A percentile compares a stretch with the other conserved stretches of the same genome.
phyloP scores from a whole-genome alignment of 1,140 invertebrate species.

The Luehdorfia chinensis region DNA sequence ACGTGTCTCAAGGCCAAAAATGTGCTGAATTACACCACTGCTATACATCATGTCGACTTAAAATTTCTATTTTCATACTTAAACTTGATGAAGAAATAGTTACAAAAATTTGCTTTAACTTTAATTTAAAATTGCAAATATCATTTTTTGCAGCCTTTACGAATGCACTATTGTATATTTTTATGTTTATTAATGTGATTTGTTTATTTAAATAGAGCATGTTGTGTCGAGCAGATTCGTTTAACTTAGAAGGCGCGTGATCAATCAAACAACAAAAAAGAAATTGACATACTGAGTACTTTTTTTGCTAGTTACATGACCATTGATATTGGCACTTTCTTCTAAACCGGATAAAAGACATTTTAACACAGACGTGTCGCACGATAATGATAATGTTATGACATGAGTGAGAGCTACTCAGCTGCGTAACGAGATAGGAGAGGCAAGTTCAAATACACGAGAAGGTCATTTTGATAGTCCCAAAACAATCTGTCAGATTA shows the following conservation, averaged over 20 bases:
- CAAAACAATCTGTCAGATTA: constrained; percentile 32
- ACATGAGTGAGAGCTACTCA: constrained; percentile 10
- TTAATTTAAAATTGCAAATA: too few relatives aligned
- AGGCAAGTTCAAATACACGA: constrained; percentile 46
- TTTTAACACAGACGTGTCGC: constrained; percentile 20
- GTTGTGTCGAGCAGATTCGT: constrained; percentile 18
- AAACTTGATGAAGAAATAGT: too few relatives aligned
- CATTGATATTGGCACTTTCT: not conserved
- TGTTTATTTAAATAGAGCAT: too few relatives aligned
- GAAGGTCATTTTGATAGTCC: constrained; percentile 43
- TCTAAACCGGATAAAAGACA: constrained; percentile 18
- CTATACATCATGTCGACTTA: too few relatives aligned
- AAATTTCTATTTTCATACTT: too few relatives aligned
- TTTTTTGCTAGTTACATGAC: too few relatives aligned
- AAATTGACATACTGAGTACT: too few relatives aligned
- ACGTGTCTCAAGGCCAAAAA: constrained; percentile 47
- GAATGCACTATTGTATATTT: too few relatives aligned
- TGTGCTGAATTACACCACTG: too few relatives aligned
- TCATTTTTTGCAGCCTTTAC: too few relatives aligned
- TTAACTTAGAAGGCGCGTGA: constrained; percentile 28
- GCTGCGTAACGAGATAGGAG: constrained; percentile 21
- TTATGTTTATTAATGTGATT: too few relatives aligned
- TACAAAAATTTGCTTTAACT: too few relatives aligned
- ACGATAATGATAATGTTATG: constrained; percentile 21
- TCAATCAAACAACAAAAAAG: constrained; percentile 24